Evolutionary conservation across 2,113 vertebrate genomes (phyloP).

Genomic region (Melanotaenia duboulayi): DNA sequence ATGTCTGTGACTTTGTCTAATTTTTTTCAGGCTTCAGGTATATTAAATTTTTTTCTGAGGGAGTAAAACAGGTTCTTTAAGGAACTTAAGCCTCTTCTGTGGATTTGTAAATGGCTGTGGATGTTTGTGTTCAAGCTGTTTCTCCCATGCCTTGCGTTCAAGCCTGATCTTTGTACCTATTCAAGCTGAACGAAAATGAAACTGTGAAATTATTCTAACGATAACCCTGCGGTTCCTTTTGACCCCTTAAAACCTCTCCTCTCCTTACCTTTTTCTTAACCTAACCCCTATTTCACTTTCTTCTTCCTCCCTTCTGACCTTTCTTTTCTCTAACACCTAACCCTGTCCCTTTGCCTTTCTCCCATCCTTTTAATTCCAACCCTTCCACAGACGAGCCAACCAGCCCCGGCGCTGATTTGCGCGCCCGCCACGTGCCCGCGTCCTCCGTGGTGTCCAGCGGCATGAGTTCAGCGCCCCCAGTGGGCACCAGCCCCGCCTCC

Average conservation of each 20-base stretch:
- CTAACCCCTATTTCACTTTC: slow-evolving; percentile 40
- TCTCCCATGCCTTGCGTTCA: neutral
- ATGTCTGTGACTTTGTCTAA: neutral
- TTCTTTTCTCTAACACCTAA: slow-evolving; percentile 62
- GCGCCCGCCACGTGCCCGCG: slow-evolving; percentile 94
- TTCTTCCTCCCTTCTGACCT: slow-evolving; percentile 26
- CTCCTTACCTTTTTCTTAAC: slow-evolving; percentile 28
- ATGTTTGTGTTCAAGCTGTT: neutral
- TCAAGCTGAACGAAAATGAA: neutral
- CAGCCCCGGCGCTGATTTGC: slow-evolving; percentile 95
- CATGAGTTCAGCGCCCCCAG: slow-evolving; percentile 90
- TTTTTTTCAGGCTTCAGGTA: neutral
- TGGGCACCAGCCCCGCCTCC: slow-evolving; percentile 89
- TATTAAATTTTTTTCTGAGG: neutral
- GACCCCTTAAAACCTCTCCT: slow-evolving; percentile 34
- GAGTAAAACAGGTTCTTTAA: slow-evolving; percentile 2
- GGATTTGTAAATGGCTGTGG: neutral
- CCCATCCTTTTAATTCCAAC: slow-evolving; percentile 21
- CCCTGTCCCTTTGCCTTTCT: slow-evolving; percentile 9
- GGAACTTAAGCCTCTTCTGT: neutral
- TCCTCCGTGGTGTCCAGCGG: slow-evolving; percentile 97
- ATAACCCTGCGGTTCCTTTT: slow-evolving; percentile 25
- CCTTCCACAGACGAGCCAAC: slow-evolving; percentile 91
- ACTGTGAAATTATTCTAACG: neutral
- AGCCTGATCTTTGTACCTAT: neutral